Percentiles rank a stretch among this genome's conserved stretches.
Evolutionary conservation across 2,888 invertebrate species (phyloP).

Genomic region (Crepidodera aurea): DNA sequence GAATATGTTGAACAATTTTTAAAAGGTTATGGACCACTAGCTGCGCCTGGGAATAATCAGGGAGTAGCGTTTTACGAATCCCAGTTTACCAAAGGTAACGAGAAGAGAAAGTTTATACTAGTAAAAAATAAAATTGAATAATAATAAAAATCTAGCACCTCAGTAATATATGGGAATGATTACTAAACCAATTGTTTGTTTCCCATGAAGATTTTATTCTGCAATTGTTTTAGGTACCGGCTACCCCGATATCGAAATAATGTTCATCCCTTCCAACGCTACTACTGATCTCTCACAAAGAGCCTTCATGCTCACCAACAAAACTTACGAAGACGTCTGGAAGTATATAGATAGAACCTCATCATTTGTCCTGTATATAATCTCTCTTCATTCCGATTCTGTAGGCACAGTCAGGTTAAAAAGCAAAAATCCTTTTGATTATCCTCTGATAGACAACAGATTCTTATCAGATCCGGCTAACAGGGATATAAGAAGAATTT

Average conservation of each 20-base stretch:
- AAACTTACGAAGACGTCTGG: constrained; percentile 58
- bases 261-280: constrained; percentile 63
- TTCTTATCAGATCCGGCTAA: constrained; percentile 65
- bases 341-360: constrained; percentile 46
- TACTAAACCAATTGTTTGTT: no score
- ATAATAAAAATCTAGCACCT: no score
- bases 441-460: constrained; percentile 71
- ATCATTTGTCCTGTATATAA: constrained; percentile 39
- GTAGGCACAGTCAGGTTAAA: constrained; percentile 69
- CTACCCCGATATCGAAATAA: constrained; percentile 49
- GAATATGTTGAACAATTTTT: constrained; percentile 65
- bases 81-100: constrained; percentile 37
- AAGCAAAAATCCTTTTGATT: constrained; percentile 43
- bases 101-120: no score
- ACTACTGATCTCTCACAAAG: constrained; percentile 40
- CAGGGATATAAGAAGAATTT: constrained; percentile 64
- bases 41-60: constrained; percentile 46
- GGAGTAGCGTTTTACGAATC: constrained; percentile 47
- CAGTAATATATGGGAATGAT: no score
- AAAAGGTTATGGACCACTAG: constrained; percentile 37
- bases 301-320: constrained; percentile 41
- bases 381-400: constrained; percentile 48
- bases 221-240: constrained; percentile 34
- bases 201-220: neutral
- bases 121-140: no score